phyloP scores from a whole-genome alignment of 2,797 vertebrate species.

The Petrocephalus schoutedeni region DNA sequence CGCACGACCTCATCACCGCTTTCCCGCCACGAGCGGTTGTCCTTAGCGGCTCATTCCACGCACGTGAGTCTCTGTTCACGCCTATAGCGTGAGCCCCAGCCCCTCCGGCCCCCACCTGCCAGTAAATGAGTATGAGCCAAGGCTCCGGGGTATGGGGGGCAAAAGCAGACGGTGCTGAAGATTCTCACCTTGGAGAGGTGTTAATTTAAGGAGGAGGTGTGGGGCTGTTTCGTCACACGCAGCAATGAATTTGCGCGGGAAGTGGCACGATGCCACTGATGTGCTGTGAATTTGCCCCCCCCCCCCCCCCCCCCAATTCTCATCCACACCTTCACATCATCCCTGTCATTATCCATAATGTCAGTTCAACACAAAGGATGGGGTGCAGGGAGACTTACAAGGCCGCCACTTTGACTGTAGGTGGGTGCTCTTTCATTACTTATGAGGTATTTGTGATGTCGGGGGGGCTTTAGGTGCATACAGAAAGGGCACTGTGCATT shows the following conservation, averaged over 20 bases:
- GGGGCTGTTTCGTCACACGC: neutral
- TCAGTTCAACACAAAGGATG: neutral
- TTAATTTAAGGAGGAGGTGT: neutral
- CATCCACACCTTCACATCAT: neutral
- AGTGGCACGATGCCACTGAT: neutral
- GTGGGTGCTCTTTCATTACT: neutral
- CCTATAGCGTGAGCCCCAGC: neutral
- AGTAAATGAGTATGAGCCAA: neutral
- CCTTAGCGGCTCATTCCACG: constrained; percentile 26
- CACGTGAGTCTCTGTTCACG: neutral
- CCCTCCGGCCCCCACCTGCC: neutral
- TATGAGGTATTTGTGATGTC: neutral
- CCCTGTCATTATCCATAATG: neutral
- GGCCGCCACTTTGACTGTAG: neutral
- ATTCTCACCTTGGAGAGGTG: constrained; percentile 5
- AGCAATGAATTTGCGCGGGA: neutral
- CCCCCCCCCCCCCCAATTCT: neutral
- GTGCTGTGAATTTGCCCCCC: neutral
- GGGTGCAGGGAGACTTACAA: neutral
- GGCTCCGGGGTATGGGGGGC: neutral
- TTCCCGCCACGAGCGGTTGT: constrained; percentile 41
- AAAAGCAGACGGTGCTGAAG: neutral
- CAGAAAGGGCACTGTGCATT: neutral
- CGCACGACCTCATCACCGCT: constrained; percentile 44
- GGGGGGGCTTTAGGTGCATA: neutral